Percentiles rank a stretch among this genome's conserved stretches.
Conservation (phyloP, 2,888 invertebrate genomes). For the Sepiola atlantica region DNA sequence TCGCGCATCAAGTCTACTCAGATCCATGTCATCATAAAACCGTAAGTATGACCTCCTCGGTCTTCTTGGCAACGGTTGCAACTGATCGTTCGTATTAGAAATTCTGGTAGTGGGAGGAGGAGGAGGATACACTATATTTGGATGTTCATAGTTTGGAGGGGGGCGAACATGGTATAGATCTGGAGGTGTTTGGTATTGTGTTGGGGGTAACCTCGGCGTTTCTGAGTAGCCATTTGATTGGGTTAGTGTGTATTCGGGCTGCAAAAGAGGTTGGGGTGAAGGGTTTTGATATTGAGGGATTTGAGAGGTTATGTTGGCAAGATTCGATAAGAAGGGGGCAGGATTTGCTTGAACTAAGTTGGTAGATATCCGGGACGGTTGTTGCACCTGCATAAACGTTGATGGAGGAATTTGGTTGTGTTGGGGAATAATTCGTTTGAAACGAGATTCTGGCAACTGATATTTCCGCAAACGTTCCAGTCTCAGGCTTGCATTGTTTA, state of each 20-base stretch:
- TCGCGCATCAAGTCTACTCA: neutral
- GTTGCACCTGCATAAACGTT: neutral
- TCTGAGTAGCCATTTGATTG: neutral
- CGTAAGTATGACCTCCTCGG: constrained; percentile 55
- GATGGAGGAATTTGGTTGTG: neutral
- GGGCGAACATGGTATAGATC: neutral
- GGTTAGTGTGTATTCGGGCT: neutral
- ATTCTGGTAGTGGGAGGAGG: neutral
- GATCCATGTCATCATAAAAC: constrained; percentile 61
- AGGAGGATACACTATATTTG: neutral
- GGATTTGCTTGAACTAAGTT: constrained; percentile 52
- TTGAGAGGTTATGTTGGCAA: neutral
- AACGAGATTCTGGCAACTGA: constrained; percentile 55
- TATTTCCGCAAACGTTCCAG: constrained; percentile 64
- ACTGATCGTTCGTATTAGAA: neutral
- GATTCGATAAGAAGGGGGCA: constrained; percentile 52
- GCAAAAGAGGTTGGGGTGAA: neutral
- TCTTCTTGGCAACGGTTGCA: neutral
- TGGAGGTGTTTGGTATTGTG: neutral
- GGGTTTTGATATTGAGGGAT: neutral
- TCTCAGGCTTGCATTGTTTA: constrained; percentile 63
- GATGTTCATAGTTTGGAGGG: neutral
- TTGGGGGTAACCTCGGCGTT: neutral
- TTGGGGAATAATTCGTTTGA: neutral
- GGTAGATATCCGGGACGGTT: neutral